Conservation (phyloP, 1,140 invertebrate species). For the Solenopsis fugax region DNA sequence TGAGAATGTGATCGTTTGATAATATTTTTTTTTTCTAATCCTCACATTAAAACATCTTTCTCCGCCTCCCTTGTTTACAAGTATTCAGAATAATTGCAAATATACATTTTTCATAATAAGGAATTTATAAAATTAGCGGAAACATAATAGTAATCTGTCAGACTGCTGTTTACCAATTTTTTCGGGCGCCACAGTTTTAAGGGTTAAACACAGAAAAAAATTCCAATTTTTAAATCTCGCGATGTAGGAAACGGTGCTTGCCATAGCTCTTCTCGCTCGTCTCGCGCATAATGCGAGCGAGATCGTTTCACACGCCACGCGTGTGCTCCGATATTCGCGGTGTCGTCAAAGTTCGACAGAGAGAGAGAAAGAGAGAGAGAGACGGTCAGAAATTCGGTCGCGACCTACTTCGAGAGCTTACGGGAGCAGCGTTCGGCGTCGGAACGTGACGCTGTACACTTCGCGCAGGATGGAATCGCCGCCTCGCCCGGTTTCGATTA, state of each 20-base stretch:
- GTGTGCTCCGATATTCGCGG: not conserved
- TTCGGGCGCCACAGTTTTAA: too few relatives aligned
- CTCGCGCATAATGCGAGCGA: not conserved
- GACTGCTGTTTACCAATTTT: too few relatives aligned
- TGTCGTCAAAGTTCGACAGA: not conserved
- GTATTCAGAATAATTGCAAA: too few relatives aligned
- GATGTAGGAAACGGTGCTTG: not conserved
- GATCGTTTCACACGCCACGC: not conserved
- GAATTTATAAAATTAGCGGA: too few relatives aligned
- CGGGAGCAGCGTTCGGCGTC: not conserved
- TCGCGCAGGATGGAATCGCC: not conserved
- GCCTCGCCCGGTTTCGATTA: not conserved
- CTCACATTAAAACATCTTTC: too few relatives aligned
- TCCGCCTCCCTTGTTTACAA: too few relatives aligned
- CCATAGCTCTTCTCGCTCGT: not conserved
- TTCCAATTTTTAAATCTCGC: not conserved
- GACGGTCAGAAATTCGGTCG: conserved; percentile 25
- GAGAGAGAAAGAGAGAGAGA: not conserved
- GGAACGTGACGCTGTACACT: not conserved
- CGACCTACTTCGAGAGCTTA: not conserved
- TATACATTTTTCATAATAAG: too few relatives aligned
- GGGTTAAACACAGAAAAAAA: not conserved
- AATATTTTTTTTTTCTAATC: too few relatives aligned
- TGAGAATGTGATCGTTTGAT: too few relatives aligned
- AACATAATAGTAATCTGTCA: too few relatives aligned